Evolutionary conservation across 2,797 vertebrate genomes (phyloP), one percentile per base, ranked within the genome.

Genomic region (Melanotaenia pygmaea): DNA sequence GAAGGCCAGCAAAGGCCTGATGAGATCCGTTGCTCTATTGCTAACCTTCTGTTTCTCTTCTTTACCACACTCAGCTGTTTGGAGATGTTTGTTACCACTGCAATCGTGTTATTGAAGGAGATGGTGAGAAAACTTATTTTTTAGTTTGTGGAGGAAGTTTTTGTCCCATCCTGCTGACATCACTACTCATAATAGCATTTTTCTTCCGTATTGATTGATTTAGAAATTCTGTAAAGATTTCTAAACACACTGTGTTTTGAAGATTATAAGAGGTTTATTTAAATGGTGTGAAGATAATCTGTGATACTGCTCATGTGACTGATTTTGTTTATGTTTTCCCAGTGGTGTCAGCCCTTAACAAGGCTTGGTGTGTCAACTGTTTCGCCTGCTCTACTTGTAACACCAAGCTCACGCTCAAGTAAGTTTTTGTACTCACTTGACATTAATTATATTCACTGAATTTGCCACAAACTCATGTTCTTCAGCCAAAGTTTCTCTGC

Each of bases 311-410:
- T 53, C 51, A 13, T 12, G n/a, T 24, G 50, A 26, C 53, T 28
- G 53, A 12, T 7, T 35, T 54, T 72, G 47, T 35, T 64, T 50
- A 12, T 2, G 38, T 80, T 63, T 54, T 0, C 4, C 9, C 74
- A 99, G 98, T 99, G 93, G 98, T 99, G 34, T 99, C 98, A 4
- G 98, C 98, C 67, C 95, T 99, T 80, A 99, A 99, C 92, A 99
- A 99, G 92, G 98, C 98, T 30, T 99, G 98, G 98, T 99, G 98
- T 58, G 97, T 99, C 86, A 97, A 96, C 90, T 99, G 98, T 72
- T 99, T 99, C 1, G 95, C 97, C 76, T 99, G 98, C 86, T 99
- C 98, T 14, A 98, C 98, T 73, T 99, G 98, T 93, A 99, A 98
- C 93, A 97, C 97, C 84, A 99, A 99, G 82, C 94, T 99, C 87